phyloP scores from a whole-genome alignment of 92 coral and sea anemone species.

The Virgularia gustaviana region DNA sequence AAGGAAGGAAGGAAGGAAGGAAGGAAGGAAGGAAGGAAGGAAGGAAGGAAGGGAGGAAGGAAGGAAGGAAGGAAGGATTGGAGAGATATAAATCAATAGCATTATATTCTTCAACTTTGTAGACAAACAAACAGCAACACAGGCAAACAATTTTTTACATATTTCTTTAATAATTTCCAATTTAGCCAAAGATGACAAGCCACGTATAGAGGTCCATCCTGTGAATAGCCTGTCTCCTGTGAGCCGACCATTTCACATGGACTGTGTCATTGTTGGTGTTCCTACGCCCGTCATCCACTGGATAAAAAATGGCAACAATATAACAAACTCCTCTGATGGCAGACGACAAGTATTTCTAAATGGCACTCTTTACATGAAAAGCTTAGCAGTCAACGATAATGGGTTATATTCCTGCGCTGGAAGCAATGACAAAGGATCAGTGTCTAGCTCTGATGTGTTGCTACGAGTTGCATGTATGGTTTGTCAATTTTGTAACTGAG shows the following conservation, averaged over 20 bases:
- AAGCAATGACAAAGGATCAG: conserved; percentile 61
- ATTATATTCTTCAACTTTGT: background rate
- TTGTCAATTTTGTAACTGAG: too few relatives aligned
- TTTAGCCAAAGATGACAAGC: conserved; percentile 66
- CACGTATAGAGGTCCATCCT: conserved; percentile 83
- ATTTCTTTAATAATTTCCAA: too few relatives aligned
- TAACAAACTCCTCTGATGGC: conserved; percentile 54
- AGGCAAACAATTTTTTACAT: background rate
- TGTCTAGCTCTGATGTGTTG: conserved; percentile 62
- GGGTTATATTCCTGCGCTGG: conserved; percentile 83
- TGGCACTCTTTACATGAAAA: conserved; percentile 75
- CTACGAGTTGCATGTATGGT: conserved; percentile 89
- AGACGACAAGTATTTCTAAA: conserved; percentile 60
- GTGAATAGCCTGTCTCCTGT: conserved; percentile 60
- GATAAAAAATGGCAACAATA: conserved; percentile 57
- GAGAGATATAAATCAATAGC: too few relatives aligned
- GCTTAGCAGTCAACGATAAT: conserved; percentile 39
- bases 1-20: too few relatives aligned
- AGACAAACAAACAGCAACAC: background rate
- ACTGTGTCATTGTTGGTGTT: conserved; percentile 76
- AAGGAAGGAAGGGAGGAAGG: too few relatives aligned
- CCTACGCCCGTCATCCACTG: conserved; percentile 77
- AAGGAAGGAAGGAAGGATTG: too few relatives aligned
- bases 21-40: too few relatives aligned
- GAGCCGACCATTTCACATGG: conserved; percentile 57